A percentile compares a stretch with the other conserved stretches of the same genome.
Conservation (phyloP, 2,113 vertebrate genomes). For the Hiodon tergisus region DNA sequence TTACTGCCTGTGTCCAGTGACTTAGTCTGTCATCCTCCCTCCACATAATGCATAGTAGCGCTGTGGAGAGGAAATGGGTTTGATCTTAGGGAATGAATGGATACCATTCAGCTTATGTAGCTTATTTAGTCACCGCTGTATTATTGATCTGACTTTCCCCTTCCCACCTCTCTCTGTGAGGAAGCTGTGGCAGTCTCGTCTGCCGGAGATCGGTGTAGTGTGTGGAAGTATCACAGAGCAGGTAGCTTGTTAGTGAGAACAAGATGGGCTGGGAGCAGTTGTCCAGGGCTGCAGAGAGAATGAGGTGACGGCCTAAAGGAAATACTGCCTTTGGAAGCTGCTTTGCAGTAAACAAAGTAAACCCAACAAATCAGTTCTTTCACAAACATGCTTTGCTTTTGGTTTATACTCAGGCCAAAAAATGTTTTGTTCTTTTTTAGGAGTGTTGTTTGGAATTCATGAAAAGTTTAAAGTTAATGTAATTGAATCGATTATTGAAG, state of each 20-base stretch:
- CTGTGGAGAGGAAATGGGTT: slow-evolving; percentile 51
- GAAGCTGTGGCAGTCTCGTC: background rate
- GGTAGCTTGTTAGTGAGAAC: background rate
- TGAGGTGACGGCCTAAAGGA: too few species aligned
- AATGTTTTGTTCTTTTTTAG: too few species aligned
- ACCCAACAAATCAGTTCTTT: too few species aligned
- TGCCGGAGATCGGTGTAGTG: background rate
- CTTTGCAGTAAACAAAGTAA: too few species aligned
- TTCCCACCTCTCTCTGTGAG: background rate
- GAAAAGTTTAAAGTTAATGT: too few species aligned
- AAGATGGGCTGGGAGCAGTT: background rate
- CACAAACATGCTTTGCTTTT: too few species aligned
- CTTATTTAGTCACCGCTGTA: slow-evolving; percentile 20
- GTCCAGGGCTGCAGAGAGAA: too few species aligned
- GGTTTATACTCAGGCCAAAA: too few species aligned
- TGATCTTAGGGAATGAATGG: slow-evolving; percentile 54
- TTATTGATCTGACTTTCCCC: slow-evolving; percentile 15
- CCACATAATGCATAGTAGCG: slow-evolving; percentile 31
- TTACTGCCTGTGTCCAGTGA: slow-evolving; percentile 21
- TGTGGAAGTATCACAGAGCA: background rate
- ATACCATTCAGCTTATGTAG: slow-evolving; percentile 51
- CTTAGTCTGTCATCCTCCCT: slow-evolving; percentile 22
- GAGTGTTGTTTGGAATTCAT: too few species aligned
- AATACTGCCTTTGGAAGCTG: too few species aligned
- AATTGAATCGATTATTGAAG: too few species aligned